Evolutionary conservation across 2,888 invertebrate genomes (phyloP).

Genomic region (Lumbricus terrestris): DNA sequence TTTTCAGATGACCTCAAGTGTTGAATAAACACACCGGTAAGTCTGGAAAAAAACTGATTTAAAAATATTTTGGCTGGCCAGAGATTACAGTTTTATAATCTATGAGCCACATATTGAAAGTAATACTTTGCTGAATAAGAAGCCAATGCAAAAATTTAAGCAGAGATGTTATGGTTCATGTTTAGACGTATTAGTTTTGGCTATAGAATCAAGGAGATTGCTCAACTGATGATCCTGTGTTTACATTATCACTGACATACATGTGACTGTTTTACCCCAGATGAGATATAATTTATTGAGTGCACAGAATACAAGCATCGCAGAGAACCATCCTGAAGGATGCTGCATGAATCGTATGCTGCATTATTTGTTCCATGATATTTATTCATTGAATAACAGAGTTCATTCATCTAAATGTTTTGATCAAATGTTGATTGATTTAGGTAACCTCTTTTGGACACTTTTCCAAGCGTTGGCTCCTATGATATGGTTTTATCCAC

Average conservation of each 20-base stretch:
- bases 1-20: too few relatives aligned
- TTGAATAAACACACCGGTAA: too few relatives aligned
- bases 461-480: conserved; percentile 57
- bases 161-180: too few relatives aligned
- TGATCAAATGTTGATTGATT: conserved; percentile 31
- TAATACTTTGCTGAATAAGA: too few relatives aligned
- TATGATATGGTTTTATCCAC: conserved; percentile 61
- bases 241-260: neutral
- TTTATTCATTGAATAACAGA: neutral
- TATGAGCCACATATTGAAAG: too few relatives aligned
- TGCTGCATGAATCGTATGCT: neutral
- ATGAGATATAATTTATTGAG: neutral
- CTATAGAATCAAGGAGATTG: neutral
- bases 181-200: too few relatives aligned
- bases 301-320: neutral
- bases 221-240: neutral
- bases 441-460: conserved; percentile 59
- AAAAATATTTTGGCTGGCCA: too few relatives aligned
- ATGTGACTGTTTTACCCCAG: neutral
- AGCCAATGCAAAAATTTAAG: too few relatives aligned
- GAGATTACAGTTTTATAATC: too few relatives aligned
- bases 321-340: neutral
- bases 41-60: too few relatives aligned
- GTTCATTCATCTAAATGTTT: neutral
- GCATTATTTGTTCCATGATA: neutral